These are phyloP conservation scores for Gorsachius goisagi DNA, from an alignment of 2,113 vertebrate species.

Conservation along the genomic window DNA sequence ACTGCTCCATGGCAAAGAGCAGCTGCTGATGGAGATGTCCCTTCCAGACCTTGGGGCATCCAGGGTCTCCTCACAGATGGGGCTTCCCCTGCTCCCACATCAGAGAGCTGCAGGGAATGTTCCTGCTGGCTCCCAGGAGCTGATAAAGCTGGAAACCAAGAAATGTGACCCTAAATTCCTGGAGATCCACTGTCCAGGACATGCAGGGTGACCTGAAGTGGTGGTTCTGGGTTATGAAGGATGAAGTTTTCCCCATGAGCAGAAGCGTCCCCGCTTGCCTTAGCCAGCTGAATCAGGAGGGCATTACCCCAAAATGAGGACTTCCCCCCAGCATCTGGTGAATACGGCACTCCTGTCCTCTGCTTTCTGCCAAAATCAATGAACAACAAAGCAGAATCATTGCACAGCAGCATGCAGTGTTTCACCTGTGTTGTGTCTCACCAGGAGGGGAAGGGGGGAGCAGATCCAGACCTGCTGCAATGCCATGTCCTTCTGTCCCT, in stretches of 20 bases:
- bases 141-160: background rate
- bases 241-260: background rate
- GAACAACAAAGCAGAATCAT: background rate
- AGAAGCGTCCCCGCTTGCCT: background rate
- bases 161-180: background rate
- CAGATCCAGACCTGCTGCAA: background rate
- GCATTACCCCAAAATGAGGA: background rate
- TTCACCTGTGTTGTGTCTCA: no score
- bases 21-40: background rate
- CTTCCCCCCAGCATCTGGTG: background rate
- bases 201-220: background rate
- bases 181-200: background rate
- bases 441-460: background rate
- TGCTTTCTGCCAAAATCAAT: background rate
- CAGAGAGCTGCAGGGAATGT: background rate
- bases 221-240: background rate
- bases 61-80: fast-evolving
- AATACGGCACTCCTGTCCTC: background rate
- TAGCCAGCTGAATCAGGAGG: background rate
- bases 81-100: background rate
- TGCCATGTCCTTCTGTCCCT: background rate
- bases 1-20: background rate
- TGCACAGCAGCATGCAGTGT: background rate
- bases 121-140: background rate
- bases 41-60: background rate